Base-by-base conservation (phyloP, 1,140 invertebrate genomes). In the Dendrolimus kikuchii region DNA sequence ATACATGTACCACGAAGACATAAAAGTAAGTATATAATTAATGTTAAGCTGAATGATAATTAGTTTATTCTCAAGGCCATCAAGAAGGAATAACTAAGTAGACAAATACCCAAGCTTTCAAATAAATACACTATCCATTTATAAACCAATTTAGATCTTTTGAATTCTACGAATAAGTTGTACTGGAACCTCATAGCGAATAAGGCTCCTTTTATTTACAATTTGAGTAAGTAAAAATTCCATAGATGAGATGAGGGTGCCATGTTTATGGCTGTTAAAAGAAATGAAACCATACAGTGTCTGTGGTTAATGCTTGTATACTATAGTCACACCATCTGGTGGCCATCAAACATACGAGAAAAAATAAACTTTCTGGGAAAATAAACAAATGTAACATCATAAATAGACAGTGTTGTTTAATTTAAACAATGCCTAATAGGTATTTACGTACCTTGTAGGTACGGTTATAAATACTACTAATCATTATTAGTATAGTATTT, bases 321-420 rank as follows among this genome's bases (percentile, higher is more conserved):
- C 68, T 69, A 68, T 70, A 69, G 62, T 59, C 66, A 57, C 72
- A 74, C 80, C 81, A 85, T 85, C 80, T 85, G 81, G 72, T 63
- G 77, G 65, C 75, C 68, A 83, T 85, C 81, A 81, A 76, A 57
- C 68, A 71, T 71, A 80, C 55, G 60, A 74, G 63, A 72, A 71
- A 80, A 83, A 83, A 85, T 75, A 85, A 83, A 83, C 81, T 74
- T 70, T 66, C 68, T 68, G 64, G 62, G 62, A 81, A 77, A 75
- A 77, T 79, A 85, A 85, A 85, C 79, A 85, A 74, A 73, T 60
- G 66, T 64, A 55, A 53, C 65, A 68, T 77, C 64, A 68, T 75
- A 78, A 78, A 82, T 77, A 80, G 72, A 76, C 61, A 62, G 60
- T 46, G 45, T 46, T 58, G 60, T 55, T 52, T 8, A 60, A 64